Conservation (phyloP, 1,140 invertebrate species). For the Ephestia elutella region DNA sequence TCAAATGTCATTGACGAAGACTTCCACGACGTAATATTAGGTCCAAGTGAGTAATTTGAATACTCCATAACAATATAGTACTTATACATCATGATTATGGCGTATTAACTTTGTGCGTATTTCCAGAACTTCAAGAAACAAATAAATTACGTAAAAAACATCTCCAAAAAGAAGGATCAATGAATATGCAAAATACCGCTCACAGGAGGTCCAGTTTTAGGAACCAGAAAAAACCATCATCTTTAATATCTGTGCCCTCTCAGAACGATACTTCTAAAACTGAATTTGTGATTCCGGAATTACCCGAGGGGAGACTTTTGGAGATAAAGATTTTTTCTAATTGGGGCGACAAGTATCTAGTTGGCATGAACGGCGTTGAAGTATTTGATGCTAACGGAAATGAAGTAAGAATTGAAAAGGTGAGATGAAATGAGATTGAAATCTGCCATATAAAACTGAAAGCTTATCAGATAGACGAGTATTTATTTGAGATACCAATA, state of each 20-base stretch:
- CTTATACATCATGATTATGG: neutral
- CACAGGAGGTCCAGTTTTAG: slow-evolving; percentile 20
- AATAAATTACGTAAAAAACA: slow-evolving; percentile 26
- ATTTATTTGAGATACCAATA: neutral
- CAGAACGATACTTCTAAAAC: slow-evolving; percentile 28
- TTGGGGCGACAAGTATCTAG: slow-evolving; percentile 89
- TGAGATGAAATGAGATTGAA: slow-evolving; percentile 27
- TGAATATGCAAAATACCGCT: slow-evolving; percentile 20
- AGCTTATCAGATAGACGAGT: slow-evolving; percentile 4
- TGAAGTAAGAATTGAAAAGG: slow-evolving; percentile 74
- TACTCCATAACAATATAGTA: neutral
- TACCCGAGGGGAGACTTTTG: slow-evolving; percentile 80
- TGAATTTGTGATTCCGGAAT: slow-evolving; percentile 79
- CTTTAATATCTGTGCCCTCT: slow-evolving; percentile 28
- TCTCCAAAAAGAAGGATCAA: slow-evolving; percentile 23
- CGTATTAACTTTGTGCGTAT: neutral
- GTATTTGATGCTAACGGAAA: slow-evolving; percentile 81
- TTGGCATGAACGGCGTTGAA: slow-evolving; percentile 88
- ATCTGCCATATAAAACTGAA: neutral
- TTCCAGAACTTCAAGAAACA: slow-evolving; percentile 37
- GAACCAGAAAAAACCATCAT: slow-evolving; percentile 35
- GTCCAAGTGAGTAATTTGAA: slow-evolving; percentile 41
- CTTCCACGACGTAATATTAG: slow-evolving; percentile 59
- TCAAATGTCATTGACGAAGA: slow-evolving; percentile 47
- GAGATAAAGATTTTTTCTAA: slow-evolving; percentile 83